These are phyloP conservation scores for Genyomyrus donnyi DNA, from an alignment of 2,113 vertebrate species.

Conservation along the genomic window DNA sequence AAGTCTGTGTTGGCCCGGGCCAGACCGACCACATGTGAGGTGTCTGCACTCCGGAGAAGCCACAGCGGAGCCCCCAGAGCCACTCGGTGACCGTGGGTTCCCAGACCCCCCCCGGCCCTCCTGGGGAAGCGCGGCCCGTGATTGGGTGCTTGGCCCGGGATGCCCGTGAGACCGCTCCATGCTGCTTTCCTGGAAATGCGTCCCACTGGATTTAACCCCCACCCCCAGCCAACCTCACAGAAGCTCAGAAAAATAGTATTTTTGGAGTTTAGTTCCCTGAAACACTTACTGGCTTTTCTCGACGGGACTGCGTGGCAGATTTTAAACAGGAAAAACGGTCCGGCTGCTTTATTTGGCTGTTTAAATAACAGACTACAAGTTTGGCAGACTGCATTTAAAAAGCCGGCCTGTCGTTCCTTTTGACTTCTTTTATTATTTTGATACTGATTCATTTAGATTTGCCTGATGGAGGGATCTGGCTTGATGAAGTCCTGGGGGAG, in stretches of 20 bases:
- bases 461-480: not conserved
- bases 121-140: not conserved
- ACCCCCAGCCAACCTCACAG: not conserved
- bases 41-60: not conserved
- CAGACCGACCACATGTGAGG: not conserved
- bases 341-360: not conserved
- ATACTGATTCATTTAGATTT: not conserved
- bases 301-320: not conserved
- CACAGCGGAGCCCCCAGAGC: not conserved
- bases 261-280: conserved; percentile 11
- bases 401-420: not conserved
- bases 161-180: not conserved
- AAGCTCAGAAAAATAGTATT: conserved; percentile 4
- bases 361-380: not conserved
- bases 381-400: not conserved
- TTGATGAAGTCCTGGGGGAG: not conserved
- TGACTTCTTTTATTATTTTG: not conserved
- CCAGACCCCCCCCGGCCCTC: not conserved
- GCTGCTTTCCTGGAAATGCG: conserved; percentile 5
- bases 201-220: conserved; percentile 3
- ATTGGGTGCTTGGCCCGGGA: not conserved
- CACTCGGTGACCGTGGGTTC: not conserved
- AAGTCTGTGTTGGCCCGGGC: not conserved
- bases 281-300: not conserved
- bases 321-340: not conserved